phyloP scores from a whole-genome alignment of 2,797 vertebrate genomes.

The Leptodactylus fallax region DNA sequence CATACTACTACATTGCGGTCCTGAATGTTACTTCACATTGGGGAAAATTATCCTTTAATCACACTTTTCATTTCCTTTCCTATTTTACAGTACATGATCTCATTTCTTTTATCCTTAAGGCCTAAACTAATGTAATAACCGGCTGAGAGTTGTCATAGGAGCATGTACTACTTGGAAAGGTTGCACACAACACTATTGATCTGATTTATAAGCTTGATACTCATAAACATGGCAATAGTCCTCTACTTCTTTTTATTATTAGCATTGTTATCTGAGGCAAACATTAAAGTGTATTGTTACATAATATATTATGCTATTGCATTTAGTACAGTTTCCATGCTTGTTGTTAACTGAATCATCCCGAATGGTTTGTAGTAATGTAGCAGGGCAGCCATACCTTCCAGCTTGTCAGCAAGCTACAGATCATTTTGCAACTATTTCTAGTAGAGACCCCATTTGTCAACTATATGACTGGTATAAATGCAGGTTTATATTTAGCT shows the following conservation, averaged over 20 bases:
- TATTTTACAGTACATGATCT: conserved; percentile 46
- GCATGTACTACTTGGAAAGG: conserved; percentile 16
- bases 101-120: conserved; percentile 44
- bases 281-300: background rate
- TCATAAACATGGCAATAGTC: background rate
- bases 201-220: conserved; percentile 9
- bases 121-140: conserved; percentile 39
- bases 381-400: background rate
- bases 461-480: background rate
- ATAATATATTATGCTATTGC: background rate
- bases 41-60: conserved; percentile 42
- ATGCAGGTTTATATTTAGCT: background rate
- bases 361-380: background rate
- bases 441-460: background rate
- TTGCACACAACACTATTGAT: conserved; percentile 9
- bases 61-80: conserved; percentile 48
- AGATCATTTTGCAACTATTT: background rate
- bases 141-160: conserved; percentile 36
- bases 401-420: background rate
- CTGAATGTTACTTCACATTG: conserved; percentile 13
- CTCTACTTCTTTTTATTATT: conserved; percentile 1
- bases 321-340: too few relatives aligned
- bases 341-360: background rate
- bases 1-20: background rate
- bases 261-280: background rate